A percentile compares a stretch with the other conserved stretches of the same genome.
phyloP scores from a whole-genome alignment of 2,797 vertebrate species.

The Vultur gryphus region DNA sequence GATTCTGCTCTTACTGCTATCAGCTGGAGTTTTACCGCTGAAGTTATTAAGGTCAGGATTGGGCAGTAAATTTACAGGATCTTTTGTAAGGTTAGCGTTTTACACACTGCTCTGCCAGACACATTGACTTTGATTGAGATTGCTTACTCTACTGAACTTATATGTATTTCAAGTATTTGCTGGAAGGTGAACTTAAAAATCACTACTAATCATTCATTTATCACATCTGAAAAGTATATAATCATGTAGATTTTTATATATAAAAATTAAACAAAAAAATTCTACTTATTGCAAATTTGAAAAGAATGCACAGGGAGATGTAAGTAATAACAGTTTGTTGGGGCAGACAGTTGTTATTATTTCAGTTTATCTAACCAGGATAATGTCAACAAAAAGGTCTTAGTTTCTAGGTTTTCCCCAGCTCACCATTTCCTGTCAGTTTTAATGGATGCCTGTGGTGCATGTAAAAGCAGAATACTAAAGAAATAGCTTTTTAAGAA shows the following conservation, averaged over 20 bases:
- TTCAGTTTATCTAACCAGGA: constrained; percentile 15
- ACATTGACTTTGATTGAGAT: background rate
- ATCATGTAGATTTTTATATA: background rate
- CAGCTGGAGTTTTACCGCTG: background rate
- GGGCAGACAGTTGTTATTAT: background rate
- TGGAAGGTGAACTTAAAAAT: background rate
- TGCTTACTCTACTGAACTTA: background rate
- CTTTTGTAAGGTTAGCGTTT: background rate
- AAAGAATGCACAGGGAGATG: background rate
- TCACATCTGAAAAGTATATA: background rate
- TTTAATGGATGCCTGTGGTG: background rate
- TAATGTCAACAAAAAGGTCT: constrained; percentile 1
- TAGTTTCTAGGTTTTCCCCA: background rate
- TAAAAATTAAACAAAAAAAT: background rate
- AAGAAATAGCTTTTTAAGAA: background rate
- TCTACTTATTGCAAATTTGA: background rate
- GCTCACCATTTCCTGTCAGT: background rate
- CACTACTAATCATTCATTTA: background rate
- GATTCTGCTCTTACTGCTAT: background rate
- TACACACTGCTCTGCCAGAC: background rate
- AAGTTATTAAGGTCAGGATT: background rate
- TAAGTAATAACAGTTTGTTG: background rate
- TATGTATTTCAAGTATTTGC: background rate
- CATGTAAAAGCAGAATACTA: background rate
- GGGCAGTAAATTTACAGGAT: constrained; percentile 16